Evolutionary conservation across 64 coral and sea anemone species (phyloP), one percentile per base, ranked within the genome.

Genomic region (Orbicella faveolata): DNA sequence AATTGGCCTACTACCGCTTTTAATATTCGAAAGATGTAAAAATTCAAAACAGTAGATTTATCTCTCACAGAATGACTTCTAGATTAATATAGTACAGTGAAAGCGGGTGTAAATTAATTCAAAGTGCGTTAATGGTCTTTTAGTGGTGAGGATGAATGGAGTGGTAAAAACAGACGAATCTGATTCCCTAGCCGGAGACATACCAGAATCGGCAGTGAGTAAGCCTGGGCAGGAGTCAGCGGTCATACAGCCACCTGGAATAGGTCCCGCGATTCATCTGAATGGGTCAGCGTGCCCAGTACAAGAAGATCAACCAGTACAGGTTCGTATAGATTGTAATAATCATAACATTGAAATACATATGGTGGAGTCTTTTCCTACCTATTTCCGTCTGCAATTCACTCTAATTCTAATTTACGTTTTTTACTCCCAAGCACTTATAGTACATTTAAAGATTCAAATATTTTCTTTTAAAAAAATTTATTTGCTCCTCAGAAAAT

Each of bases 241-340:
- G 5, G 91, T 96, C 11, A 93, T 97, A 61, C 95, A 97, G 37
- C 95, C 92, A 16, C 74, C 92, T 61, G 95, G 95, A 55, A 89
- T 92, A 86, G 95, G 95, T 63, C 95, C 95, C 7, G 95, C 95
- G 25, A 94, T 97, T 83, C 95, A 97, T 79, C 44, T 97, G 12
- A 97, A 97, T 75, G 95, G 95, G 73, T 97, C 95, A 94, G 77
- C 95, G 73, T 61, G 85, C 13, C 88, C 88, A 34, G 87, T 84
- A 11, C 94, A 93, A 76, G 94, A 96, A 69, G 89, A 97, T 64
- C 75, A 86, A 75, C 79, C 86, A 34, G 64, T 93, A 30, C 93
- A 94, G 81, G 93, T 94, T 23, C 21, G 82, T 52, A 9, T 26
- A 9, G 55, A 59, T 12, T 59, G 12, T 59, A 16, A 59, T 59